Base-by-base conservation (phyloP, 2,888 invertebrate species). In the Xestia c-nigrum region DNA sequence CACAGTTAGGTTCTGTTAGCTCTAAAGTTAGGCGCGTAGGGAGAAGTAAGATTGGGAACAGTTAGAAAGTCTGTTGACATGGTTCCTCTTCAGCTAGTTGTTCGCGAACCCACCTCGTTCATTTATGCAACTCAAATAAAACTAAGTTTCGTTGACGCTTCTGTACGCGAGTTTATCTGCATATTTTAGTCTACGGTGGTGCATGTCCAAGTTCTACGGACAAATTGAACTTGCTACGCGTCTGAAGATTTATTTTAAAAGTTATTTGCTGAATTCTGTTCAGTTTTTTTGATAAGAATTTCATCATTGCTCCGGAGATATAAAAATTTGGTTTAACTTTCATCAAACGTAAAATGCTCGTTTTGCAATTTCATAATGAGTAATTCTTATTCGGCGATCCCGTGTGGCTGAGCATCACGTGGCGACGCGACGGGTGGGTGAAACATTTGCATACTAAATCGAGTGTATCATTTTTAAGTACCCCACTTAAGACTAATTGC, bases 61-160 rank as follows among this genome's bases (percentile, higher is more conserved):
- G 85, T 78, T 81, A 84, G 84, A 77, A 87, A 84, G 88, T 88
- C 83, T 84, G 88, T 88, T 84, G 84, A 84, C 87, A 82, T 83
- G 84, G 88, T 86, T 83, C 82, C 67, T 85, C 86, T 87, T 83
- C 76, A 83, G 74, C 73, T 83, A 86, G 81, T 85, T 87, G 79
- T 84, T 75, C 81, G 83, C 86, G 89, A 89, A 88, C 88, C 85
- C 84, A 89, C 83, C 81, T 88, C 84, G 87, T 90, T 90, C 90
- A 88, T 90, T 90, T 89, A 90, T 84, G 86, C 86, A 89, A 92
- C 89, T 91, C 88, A 91, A 91, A 93, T 92, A 90, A 89, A 91
- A 91, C 89, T 91, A 88, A 92, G 90, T 91, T 91, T 85, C 85
- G 83, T 88, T 90, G 90, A 86, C 88, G 87, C 85, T 88, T 85